A percentile compares a stretch with the other conserved stretches of the same genome.
Evolutionary conservation across 2,888 invertebrate species (phyloP).

Genomic region (Linyphia triangularis): DNA sequence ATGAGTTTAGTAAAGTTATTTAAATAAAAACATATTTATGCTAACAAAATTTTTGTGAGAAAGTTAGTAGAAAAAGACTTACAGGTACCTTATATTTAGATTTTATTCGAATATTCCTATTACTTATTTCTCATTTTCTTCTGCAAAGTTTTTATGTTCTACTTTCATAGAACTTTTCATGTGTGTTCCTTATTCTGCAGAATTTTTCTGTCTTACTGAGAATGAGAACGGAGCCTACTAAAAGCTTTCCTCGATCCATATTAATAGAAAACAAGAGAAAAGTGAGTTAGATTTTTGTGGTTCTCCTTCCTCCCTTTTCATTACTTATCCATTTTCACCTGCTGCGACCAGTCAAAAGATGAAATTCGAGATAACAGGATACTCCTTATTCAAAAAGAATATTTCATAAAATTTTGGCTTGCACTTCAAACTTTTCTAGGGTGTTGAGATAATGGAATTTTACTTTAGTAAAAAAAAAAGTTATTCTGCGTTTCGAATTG

Average conservation of each 20-base stretch:
- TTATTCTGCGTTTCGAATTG: too few species aligned
- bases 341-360: background rate
- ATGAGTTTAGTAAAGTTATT: too few species aligned
- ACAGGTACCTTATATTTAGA: too few species aligned
- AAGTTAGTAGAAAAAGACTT: too few species aligned
- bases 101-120: too few species aligned
- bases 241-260: slow-evolving; percentile 60
- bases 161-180: background rate
- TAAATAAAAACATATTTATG: too few species aligned
- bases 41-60: too few species aligned
- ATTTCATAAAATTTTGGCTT: background rate
- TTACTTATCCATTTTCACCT: slow-evolving; percentile 48
- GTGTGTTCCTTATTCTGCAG: too few species aligned
- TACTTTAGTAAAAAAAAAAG: background rate
- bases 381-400: background rate
- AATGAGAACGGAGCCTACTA: slow-evolving; percentile 15
- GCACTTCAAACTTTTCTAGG: background rate
- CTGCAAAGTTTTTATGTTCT: background rate
- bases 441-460: background rate
- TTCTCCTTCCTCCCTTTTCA: slow-evolving; percentile 6
- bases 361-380: background rate
- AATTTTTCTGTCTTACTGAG: background rate
- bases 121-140: background rate
- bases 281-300: slow-evolving; percentile 14
- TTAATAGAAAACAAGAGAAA: slow-evolving; percentile 59